phyloP scores from a whole-genome alignment of 2,113 vertebrate species.

The Halichoerus grypus region DNA sequence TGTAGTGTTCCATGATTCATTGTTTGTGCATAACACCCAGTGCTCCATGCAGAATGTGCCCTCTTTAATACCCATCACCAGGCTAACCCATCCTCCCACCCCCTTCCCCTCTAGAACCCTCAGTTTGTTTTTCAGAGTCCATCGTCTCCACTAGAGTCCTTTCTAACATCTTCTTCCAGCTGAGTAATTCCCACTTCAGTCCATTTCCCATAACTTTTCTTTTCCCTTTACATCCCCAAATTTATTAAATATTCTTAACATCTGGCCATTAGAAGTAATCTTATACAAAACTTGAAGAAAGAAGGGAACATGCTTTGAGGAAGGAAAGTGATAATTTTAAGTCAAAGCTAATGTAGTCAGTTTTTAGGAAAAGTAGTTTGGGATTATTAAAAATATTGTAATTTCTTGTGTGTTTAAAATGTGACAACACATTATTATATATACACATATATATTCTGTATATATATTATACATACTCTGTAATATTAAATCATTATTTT shows the following conservation, averaged over 20 bases:
- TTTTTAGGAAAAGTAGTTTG: not conserved
- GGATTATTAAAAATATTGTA: not conserved
- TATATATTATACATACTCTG: not conserved
- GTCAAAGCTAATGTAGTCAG: not conserved
- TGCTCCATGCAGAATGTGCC: too few species aligned
- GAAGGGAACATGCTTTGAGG: not conserved
- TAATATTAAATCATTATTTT: not conserved
- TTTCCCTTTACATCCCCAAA: not conserved
- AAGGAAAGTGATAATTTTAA: not conserved
- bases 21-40: too few species aligned
- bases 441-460: not conserved
- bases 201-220: not conserved
- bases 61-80: too few species aligned
- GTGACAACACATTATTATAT: not conserved
- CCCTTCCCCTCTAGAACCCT: too few species aligned
- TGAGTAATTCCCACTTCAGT: not conserved
- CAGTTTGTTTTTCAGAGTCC: too few species aligned
- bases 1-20: too few species aligned
- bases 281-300: not conserved
- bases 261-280: not conserved
- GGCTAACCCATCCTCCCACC: too few species aligned
- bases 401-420: constrained; percentile 18
- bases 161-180: not conserved
- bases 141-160: not conserved
- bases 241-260: not conserved